Evolutionary conservation across 2,888 invertebrate genomes (phyloP).

Genomic region (Tipula vernalis): DNA sequence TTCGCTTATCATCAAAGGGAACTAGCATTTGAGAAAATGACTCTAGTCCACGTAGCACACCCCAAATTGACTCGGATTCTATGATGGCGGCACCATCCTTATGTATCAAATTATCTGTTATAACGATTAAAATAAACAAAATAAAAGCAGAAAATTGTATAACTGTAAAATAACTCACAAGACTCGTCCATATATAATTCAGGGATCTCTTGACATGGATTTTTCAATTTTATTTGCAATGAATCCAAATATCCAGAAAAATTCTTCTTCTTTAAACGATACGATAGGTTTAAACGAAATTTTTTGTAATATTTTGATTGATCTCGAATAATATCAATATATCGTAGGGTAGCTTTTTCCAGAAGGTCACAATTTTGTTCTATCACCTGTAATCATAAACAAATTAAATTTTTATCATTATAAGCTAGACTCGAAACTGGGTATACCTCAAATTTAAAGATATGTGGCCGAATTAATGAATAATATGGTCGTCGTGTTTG

Average conservation of each 20-base stretch:
- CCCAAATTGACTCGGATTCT: conserved; percentile 55
- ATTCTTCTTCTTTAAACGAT: background rate
- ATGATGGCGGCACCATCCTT: conserved; percentile 19
- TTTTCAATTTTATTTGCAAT: conserved; percentile 44
- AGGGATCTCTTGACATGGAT: conserved; percentile 52
- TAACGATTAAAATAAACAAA: no score
- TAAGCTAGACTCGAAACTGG: conserved; percentile 26
- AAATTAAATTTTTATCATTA: conserved; percentile 29
- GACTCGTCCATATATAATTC: conserved; percentile 60
- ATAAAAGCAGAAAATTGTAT: no score
- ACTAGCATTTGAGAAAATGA: conserved; percentile 68
- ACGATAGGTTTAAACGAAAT: background rate
- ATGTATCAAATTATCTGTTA: conserved; percentile 35
- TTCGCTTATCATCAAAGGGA: conserved; percentile 24
- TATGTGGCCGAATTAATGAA: no score
- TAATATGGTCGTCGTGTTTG: conserved; percentile 35
- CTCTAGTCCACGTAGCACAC: conserved; percentile 72
- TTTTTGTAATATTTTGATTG: background rate
- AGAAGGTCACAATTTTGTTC: conserved; percentile 42
- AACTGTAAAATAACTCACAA: conserved; percentile 24
- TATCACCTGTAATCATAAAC: conserved; percentile 39
- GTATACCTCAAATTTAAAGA: no score
- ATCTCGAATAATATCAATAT: conserved; percentile 34
- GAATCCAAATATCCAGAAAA: conserved; percentile 14
- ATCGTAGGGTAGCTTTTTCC: conserved; percentile 41